These are phyloP conservation scores for Haliclona indistincta DNA, from an alignment of 37 sponge, comb jelly and placozoan genomes.

Conservation along the genomic window DNA sequence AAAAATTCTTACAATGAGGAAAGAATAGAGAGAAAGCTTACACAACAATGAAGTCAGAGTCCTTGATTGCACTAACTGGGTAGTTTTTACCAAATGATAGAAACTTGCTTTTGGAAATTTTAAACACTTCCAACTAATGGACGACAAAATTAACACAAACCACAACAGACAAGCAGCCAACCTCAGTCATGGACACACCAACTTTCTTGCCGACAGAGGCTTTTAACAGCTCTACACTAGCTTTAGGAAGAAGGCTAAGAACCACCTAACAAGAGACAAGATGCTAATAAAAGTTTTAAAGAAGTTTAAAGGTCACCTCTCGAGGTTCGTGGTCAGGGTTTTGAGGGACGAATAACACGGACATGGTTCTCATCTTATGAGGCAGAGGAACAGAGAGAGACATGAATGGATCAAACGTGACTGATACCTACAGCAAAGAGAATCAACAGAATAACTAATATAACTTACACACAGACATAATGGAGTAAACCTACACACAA, in stretches of 20 bases:
- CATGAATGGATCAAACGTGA: slow-evolving; percentile 94
- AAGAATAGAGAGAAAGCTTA: slow-evolving; percentile 7
- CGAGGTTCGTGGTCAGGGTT: slow-evolving; percentile 54
- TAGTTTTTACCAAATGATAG: slow-evolving; percentile 33
- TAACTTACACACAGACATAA: background rate
- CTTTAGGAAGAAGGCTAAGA: slow-evolving; percentile 51
- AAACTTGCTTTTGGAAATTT: slow-evolving; percentile 59
- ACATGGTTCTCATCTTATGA: slow-evolving; percentile 45
- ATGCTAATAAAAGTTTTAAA: background rate
- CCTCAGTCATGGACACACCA: slow-evolving; percentile 48
- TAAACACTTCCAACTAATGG: slow-evolving; percentile 70
- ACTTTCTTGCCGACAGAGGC: slow-evolving; percentile 62
- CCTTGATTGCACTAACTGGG: slow-evolving; percentile 37
- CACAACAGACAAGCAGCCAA: background rate
- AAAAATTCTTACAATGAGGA: too few species aligned
- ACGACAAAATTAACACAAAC: background rate
- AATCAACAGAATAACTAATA: background rate
- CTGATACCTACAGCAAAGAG: slow-evolving; percentile 50
- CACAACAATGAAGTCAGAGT: slow-evolving; percentile 68
- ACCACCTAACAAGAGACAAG: slow-evolving; percentile 15
- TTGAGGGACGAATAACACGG: slow-evolving; percentile 66
- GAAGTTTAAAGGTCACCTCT: slow-evolving; percentile 15
- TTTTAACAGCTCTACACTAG: slow-evolving; percentile 69
- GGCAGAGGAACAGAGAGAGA: slow-evolving; percentile 87
- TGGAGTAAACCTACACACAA: background rate